A percentile compares a stretch with the other conserved stretches of the same genome.
Evolutionary conservation across 2,888 invertebrate genomes (phyloP).

Genomic region (Xanthia togata): DNA sequence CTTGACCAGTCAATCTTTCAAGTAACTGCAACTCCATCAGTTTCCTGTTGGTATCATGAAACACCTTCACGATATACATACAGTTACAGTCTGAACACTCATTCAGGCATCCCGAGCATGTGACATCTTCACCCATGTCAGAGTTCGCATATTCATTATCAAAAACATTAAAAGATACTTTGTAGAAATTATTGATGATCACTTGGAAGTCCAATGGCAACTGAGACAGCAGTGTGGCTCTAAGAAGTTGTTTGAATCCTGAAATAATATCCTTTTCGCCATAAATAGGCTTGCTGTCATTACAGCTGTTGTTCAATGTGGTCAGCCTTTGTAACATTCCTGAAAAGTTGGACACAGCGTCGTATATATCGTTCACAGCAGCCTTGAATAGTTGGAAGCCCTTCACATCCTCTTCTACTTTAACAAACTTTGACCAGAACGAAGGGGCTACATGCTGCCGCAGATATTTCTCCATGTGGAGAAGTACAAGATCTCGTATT

Average conservation of each 20-base stretch:
- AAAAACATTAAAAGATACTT: constrained; percentile 94
- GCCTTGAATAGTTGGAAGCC: constrained; percentile 92
- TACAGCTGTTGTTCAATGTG: constrained; percentile 85
- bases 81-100: constrained; percentile 91
- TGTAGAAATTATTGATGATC: constrained; percentile 94
- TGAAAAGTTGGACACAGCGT: constrained; percentile 89
- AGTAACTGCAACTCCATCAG: constrained; percentile 94
- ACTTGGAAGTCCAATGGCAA: constrained; percentile 93
- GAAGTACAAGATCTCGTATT: constrained; percentile 84
- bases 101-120: constrained; percentile 94
- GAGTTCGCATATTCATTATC: constrained; percentile 87
- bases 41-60: constrained; percentile 94
- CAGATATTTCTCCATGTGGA: constrained; percentile 90
- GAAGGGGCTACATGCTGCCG: constrained; percentile 91
- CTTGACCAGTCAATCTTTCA: constrained; percentile 96
- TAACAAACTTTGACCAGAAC: constrained; percentile 92
- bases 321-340: constrained; percentile 90
- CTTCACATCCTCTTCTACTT: constrained; percentile 87
- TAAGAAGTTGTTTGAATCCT: constrained; percentile 92
- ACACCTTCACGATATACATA: constrained; percentile 92
- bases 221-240: constrained; percentile 93
- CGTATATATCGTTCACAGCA: constrained; percentile 92
- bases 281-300: constrained; percentile 86
- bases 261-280: constrained; percentile 89
- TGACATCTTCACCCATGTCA: constrained; percentile 90